Base-by-base conservation (phyloP, 2,888 invertebrate genomes). In the Trissonchulus sp. region DNA sequence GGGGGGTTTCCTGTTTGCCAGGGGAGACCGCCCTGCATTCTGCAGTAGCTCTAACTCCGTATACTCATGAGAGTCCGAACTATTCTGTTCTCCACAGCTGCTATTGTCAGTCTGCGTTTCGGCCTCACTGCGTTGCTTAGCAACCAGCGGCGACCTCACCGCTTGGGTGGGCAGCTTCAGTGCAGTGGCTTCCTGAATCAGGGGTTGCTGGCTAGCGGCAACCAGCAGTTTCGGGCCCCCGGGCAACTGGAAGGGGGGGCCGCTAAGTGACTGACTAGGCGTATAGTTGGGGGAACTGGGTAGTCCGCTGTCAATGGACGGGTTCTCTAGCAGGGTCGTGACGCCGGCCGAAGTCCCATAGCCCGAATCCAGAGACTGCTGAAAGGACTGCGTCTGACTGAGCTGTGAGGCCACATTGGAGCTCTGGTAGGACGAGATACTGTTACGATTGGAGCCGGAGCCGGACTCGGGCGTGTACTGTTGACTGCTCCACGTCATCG, bases 301-400 rank as follows among this genome's bases (percentile, higher is more conserved):
- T 71, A 71, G 38, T n/a, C 35, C 33, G n/a, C 35, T 71, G 33
- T 71, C 33, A 38, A 28, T 71, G 2, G 30, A 28, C 35, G 30
- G 71, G 30, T 71, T 34, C 15, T 3, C 15, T 15, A 48, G 8
- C 48, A 48, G 8, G n/a, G n/a, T n/a, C 3, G 30, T 23, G 38
- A 31, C 35, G 30, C 65, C 33, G 30, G 3, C 34, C 1, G 34
- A 30, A 15, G 71, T 74, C 1, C 76, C 76, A 35, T 76, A 76
- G 36, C 76, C 76, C 1, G 76, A 76, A 35, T 76, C 76, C 23
- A 76, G 63, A 30, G 65, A 65, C 38, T 23, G 74, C 31, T 72
- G 65, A n/a, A 65, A 23, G 31, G 65, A 68, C 33, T 73, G 3
- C 23, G 63, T n/a, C n/a, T 62, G 62, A 63, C 28, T 8, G 23